phyloP scores from a whole-genome alignment of 2,888 invertebrate species.

The Catocala fraxini region DNA sequence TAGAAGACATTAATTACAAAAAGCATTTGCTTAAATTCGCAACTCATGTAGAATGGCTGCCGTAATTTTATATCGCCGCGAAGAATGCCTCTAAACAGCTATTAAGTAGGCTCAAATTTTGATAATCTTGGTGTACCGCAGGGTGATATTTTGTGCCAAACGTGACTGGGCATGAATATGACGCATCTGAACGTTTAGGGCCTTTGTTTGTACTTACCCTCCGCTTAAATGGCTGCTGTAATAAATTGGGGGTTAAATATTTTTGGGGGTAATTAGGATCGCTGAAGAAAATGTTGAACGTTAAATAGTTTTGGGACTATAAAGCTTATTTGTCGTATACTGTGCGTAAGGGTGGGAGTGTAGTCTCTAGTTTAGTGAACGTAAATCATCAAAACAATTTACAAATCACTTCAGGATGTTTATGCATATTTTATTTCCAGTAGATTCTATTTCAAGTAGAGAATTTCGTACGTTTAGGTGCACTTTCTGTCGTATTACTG shows the following conservation, averaged over 20 bases:
- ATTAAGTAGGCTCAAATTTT: constrained; percentile 32
- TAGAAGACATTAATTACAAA: too few species aligned
- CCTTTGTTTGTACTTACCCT: constrained; percentile 46
- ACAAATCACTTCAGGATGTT: too few species aligned
- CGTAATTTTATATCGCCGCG: constrained; percentile 10
- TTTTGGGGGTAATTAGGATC: constrained; percentile 4
- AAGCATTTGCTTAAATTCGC: background rate
- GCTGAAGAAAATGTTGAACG: background rate
- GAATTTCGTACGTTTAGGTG: too few species aligned
- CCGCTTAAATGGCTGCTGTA: constrained; percentile 33
- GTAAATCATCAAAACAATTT: too few species aligned
- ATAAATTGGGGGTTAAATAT: constrained; percentile 34
- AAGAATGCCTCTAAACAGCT: constrained; percentile 15
- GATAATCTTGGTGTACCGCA: constrained; percentile 43
- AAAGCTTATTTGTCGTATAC: too few species aligned
- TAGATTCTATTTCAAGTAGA: too few species aligned
- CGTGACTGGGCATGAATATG: constrained; percentile 59
- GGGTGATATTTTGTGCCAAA: constrained; percentile 33
- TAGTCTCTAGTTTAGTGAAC: too few species aligned
- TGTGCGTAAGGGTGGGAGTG: too few species aligned
- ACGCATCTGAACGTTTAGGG: constrained; percentile 42
- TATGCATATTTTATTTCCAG: too few species aligned
- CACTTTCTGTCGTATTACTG: too few species aligned
- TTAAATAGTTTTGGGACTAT: background rate
- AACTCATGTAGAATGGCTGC: background rate